These are phyloP conservation scores for Tetramorium bicarinatum DNA, from an alignment of 2,888 invertebrate species.

Conservation along the genomic window DNA sequence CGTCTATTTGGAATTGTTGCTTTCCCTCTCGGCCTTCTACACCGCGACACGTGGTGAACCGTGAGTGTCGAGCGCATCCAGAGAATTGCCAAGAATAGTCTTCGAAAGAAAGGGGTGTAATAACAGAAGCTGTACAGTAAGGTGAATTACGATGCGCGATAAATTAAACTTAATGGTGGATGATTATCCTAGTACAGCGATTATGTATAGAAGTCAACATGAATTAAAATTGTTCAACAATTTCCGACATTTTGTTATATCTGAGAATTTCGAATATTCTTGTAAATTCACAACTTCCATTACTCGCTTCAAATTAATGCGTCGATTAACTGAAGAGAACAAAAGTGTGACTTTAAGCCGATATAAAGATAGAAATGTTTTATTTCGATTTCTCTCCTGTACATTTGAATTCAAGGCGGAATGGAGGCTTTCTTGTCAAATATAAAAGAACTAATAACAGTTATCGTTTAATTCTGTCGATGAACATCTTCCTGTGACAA, in stretches of 20 bases:
- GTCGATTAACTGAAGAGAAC: not conserved
- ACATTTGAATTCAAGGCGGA: not conserved
- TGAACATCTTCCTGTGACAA: constrained; percentile 26
- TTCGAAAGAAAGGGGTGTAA: constrained; percentile 24
- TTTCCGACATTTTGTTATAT: not conserved
- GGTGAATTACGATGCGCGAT: not conserved
- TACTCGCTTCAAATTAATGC: not conserved
- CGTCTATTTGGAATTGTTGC: constrained; percentile 73
- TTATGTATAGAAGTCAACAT: not conserved
- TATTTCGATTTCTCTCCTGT: not conserved
- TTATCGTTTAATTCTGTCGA: constrained; percentile 6
- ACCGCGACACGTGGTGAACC: constrained; percentile 48
- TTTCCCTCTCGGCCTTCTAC: constrained; percentile 56
- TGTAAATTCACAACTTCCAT: not conserved
- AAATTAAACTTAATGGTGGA: constrained; percentile 3
- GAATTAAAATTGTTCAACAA: constrained; percentile 11
- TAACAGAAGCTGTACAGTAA: not conserved
- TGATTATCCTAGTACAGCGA: not conserved
- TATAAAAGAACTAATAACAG: not conserved
- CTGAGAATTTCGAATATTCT: not conserved
- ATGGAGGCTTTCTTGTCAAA: not conserved
- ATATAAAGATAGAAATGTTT: not conserved
- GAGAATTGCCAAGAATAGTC: constrained; percentile 13
- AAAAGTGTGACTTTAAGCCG: not conserved
- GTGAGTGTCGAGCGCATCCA: not conserved